These are phyloP conservation scores for Pocillopora grandis DNA, from an alignment of 92 coral and sea anemone genomes.

Conservation along the genomic window DNA sequence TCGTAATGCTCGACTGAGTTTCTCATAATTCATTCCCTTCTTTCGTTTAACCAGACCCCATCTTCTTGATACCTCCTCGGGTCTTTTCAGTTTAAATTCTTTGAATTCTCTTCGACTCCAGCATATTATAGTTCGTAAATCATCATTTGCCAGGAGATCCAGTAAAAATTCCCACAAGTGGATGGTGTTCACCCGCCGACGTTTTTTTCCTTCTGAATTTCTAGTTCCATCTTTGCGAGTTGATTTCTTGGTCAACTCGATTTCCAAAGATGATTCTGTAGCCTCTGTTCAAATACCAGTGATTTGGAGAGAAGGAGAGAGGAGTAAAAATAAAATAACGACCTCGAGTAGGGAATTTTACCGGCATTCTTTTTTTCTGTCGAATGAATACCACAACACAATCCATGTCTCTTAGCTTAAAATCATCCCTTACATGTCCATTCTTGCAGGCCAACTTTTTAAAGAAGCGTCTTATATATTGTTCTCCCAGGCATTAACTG, in stretches of 20 bases:
- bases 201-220: constrained; percentile 6
- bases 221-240: background rate
- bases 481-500: too few species aligned
- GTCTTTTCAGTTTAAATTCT: constrained; percentile 84
- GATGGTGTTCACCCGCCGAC: constrained; percentile 75
- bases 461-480: too few species aligned
- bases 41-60: constrained; percentile 93
- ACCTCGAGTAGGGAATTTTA: too few species aligned
- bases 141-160: constrained; percentile 75
- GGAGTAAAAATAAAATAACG: too few species aligned
- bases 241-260: background rate
- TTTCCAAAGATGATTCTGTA: background rate
- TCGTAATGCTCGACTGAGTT: constrained; percentile 90
- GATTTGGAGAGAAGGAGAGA: too few species aligned
- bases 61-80: constrained; percentile 87
- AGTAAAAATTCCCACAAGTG: constrained; percentile 96
- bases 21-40: constrained; percentile 93
- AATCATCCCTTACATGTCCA: too few species aligned
- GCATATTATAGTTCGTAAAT: constrained; percentile 66
- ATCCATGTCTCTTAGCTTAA: too few species aligned
- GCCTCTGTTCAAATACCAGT: too few species aligned
- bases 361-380: too few species aligned
- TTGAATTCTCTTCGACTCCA: constrained; percentile 88
- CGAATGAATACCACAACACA: too few species aligned
- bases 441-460: too few species aligned